Evolutionary conservation across 2,888 invertebrate genomes (phyloP).

Genomic region (Callinectes sapidus): DNA sequence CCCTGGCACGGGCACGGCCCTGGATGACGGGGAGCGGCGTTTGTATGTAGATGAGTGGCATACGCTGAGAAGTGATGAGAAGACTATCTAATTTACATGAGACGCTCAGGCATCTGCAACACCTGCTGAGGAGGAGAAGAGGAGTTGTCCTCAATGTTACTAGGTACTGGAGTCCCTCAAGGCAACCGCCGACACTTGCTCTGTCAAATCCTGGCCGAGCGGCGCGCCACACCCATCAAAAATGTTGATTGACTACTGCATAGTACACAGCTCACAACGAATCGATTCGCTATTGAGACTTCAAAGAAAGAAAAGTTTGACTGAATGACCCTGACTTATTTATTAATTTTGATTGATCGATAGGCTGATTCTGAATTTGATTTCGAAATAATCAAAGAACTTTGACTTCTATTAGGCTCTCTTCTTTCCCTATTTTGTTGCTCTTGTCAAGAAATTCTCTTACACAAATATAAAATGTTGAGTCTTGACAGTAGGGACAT

Average conservation of each 20-base stretch:
- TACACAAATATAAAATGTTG: too few relatives aligned
- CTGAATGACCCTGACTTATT: too few relatives aligned
- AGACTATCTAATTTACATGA: not conserved
- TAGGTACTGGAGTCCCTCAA: not conserved
- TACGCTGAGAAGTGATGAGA: not conserved
- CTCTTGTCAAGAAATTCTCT: too few relatives aligned
- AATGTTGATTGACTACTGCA: not conserved
- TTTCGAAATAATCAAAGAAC: too few relatives aligned
- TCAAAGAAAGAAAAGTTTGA: not conserved
- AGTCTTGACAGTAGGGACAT: not conserved
- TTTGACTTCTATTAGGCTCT: too few relatives aligned
- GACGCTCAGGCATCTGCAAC: not conserved
- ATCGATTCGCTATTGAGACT: not conserved
- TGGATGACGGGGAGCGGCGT: not conserved
- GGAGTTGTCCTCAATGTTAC: not conserved
- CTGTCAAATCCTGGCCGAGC: not conserved
- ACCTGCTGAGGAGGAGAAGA: not conserved
- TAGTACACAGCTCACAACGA: not conserved
- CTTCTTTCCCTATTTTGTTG: too few relatives aligned
- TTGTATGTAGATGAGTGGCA: too few relatives aligned
- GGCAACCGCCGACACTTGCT: not conserved
- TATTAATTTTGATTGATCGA: too few relatives aligned
- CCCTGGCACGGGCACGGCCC: not conserved
- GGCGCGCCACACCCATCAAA: not conserved
- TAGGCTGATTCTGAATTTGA: too few relatives aligned